Percentiles rank a stretch among this genome's conserved stretches.
Conservation (phyloP, 2,113 vertebrate species). For the Nestor notabilis region DNA sequence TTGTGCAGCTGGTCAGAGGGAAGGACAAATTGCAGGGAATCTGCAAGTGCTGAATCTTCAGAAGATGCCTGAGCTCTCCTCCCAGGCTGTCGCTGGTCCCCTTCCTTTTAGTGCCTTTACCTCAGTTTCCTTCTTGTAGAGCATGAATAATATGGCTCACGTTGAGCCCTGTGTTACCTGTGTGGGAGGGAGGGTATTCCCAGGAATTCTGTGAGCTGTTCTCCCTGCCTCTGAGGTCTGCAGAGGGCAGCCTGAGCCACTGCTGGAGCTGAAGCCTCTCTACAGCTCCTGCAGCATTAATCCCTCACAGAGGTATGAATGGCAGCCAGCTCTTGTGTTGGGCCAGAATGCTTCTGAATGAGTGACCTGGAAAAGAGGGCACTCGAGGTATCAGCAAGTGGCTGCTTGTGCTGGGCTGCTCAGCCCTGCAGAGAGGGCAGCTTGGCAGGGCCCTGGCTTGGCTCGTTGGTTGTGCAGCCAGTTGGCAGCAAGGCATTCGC, state of each 20-base stretch:
- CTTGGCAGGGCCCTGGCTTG: neutral
- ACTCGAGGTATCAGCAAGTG: fast-evolving
- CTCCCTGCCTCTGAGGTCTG: neutral
- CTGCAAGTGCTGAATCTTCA: neutral
- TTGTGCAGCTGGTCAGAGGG: neutral
- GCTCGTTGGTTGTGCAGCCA: neutral
- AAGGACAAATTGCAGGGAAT: neutral
- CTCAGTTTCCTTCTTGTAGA: neutral
- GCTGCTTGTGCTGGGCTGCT: neutral
- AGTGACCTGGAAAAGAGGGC: neutral
- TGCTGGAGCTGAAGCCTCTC: neutral
- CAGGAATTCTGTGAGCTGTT: neutral
- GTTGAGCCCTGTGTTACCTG: neutral
- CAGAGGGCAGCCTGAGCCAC: slow-evolving; percentile 7
- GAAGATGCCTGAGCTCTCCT: neutral
- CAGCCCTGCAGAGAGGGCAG: neutral
- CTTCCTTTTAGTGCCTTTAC: neutral
- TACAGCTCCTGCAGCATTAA: neutral
- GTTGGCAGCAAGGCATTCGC: fast-evolving
- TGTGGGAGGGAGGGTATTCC: neutral
- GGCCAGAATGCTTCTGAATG: neutral
- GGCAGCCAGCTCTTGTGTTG: neutral
- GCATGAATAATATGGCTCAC: fast-evolving
- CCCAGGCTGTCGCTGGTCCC: neutral
- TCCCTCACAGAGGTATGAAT: fast-evolving